A percentile compares a stretch with the other conserved stretches of the same genome.
phyloP scores from a whole-genome alignment of 2,797 vertebrate species.

The Acropternis orthonyx region DNA sequence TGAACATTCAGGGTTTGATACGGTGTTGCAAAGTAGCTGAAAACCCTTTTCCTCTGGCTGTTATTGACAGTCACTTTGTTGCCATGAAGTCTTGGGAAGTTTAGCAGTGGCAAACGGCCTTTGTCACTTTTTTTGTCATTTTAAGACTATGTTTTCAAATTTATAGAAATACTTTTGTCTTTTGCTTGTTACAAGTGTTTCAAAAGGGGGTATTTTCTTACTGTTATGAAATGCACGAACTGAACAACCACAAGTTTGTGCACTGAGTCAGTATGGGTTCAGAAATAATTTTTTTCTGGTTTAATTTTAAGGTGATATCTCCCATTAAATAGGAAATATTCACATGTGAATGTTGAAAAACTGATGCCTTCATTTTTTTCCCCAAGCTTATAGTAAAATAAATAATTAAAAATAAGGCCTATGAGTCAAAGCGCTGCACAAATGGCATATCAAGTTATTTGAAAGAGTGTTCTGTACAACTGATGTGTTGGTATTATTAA shows the following conservation, averaged over 20 bases:
- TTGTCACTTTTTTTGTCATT: not conserved
- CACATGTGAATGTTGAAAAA: not conserved
- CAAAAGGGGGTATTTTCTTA: not conserved
- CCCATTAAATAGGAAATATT: not conserved
- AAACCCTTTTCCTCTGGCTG: not conserved
- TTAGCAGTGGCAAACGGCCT: not conserved
- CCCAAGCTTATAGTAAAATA: not conserved
- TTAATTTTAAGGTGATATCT: not conserved
- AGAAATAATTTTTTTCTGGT: not conserved
- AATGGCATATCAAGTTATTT: not conserved
- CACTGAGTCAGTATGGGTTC: not conserved
- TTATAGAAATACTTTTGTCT: not conserved
- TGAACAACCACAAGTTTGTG: not conserved
- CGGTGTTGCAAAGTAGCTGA: not conserved
- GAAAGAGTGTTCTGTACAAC: not conserved
- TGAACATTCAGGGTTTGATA: not conserved
- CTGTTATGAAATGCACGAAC: not conserved
- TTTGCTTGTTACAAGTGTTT: not conserved
- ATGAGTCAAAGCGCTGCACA: not conserved
- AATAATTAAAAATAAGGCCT: not conserved
- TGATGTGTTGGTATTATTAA: not conserved
- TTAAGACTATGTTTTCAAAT: not conserved
- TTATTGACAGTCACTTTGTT: not conserved
- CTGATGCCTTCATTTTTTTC: not conserved
- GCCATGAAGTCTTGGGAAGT: not conserved